A percentile compares a stretch with the other conserved stretches of the same genome.
Conservation (phyloP, 2,888 invertebrate species). For the Hypomecis atomaria region DNA sequence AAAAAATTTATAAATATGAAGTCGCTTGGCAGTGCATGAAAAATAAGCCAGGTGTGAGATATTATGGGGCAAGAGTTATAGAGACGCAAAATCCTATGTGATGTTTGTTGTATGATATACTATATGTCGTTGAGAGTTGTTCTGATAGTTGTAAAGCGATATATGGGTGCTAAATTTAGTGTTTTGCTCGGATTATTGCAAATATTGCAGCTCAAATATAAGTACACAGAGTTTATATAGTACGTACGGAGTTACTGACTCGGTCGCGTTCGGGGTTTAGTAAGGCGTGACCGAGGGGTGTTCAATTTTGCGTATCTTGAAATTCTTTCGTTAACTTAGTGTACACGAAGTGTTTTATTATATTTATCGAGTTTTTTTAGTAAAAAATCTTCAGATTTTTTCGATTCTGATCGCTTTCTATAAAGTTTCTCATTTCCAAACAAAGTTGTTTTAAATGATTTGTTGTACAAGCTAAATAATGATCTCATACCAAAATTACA, state of each 20-base stretch:
- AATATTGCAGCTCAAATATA: constrained; percentile 47
- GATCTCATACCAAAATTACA: constrained; percentile 3
- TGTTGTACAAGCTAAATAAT: not conserved
- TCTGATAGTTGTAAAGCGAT: constrained; percentile 28
- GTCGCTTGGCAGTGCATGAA: constrained; percentile 48
- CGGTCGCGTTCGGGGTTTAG: constrained; percentile 30
- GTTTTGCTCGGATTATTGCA: constrained; percentile 44
- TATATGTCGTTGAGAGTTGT: constrained; percentile 27
- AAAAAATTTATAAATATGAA: constrained; percentile 57
- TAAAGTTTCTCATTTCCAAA: not conserved
- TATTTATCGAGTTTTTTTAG: not conserved
- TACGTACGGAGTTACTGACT: not conserved
- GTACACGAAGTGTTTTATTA: not conserved
- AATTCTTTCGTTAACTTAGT: no score
- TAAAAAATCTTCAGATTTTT: not conserved
- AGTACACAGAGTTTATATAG: constrained; percentile 38
- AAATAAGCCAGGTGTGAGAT: constrained; percentile 41
- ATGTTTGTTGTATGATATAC: constrained; percentile 14
- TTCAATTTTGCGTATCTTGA: constrained; percentile 21
- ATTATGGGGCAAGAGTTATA: constrained; percentile 18
- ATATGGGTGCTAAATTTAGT: constrained; percentile 42
- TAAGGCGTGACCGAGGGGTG: constrained; percentile 13
- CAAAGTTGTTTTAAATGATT: not conserved
- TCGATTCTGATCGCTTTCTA: not conserved
- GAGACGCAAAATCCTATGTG: constrained; percentile 33